Percentiles rank a stretch among this genome's conserved stretches.
These are phyloP conservation scores for Brenthis ino DNA, from an alignment of 2,888 invertebrate species.

Conservation along the genomic window DNA sequence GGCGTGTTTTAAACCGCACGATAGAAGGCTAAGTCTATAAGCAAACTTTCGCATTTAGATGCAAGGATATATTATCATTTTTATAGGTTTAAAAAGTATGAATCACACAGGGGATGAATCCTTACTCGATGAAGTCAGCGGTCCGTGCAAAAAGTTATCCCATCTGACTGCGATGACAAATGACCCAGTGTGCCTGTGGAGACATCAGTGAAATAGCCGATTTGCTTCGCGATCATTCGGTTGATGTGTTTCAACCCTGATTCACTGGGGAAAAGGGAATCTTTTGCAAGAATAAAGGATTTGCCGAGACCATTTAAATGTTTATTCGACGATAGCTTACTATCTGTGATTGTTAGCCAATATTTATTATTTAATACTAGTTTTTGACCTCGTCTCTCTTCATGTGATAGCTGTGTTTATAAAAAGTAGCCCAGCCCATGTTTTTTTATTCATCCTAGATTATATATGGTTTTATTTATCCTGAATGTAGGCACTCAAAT, in stretches of 20 bases:
- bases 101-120: slow-evolving; percentile 32
- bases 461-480: too few relatives aligned
- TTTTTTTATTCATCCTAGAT: too few relatives aligned
- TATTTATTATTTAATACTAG: not conserved
- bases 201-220: slow-evolving; percentile 67
- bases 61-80: not conserved
- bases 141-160: slow-evolving; percentile 76
- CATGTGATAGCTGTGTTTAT: not conserved
- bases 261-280: slow-evolving; percentile 5
- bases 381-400: too few relatives aligned
- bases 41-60: too few relatives aligned
- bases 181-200: slow-evolving; percentile 57
- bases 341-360: not conserved
- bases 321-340: not conserved
- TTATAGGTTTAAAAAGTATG: not conserved
- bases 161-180: slow-evolving; percentile 77
- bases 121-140: slow-evolving; percentile 72
- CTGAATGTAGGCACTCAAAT: too few relatives aligned
- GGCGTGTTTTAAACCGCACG: too few relatives aligned
- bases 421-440: not conserved
- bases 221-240: slow-evolving; percentile 68
- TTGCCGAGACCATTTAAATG: slow-evolving; percentile 1
- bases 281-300: slow-evolving; percentile 14
- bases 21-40: too few relatives aligned
- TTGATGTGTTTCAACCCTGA: slow-evolving; percentile 46